These are phyloP conservation scores for Anseranas semipalmata DNA, from an alignment of 2,113 vertebrate genomes.

Conservation along the genomic window DNA sequence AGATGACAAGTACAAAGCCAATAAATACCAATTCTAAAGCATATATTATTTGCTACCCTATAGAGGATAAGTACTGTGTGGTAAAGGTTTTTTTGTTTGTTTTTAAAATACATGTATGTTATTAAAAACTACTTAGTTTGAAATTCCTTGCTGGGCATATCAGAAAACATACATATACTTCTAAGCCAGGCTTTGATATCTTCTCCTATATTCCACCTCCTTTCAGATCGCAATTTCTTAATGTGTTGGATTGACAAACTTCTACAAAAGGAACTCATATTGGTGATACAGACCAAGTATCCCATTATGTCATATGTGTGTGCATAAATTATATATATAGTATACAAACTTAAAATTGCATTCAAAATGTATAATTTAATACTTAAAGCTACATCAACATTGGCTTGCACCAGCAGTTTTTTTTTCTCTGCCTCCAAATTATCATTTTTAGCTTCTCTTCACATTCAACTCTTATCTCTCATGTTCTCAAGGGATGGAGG, in stretches of 20 bases:
- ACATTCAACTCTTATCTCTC: not conserved
- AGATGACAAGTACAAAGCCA: conserved; percentile 28
- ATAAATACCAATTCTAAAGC: conserved; percentile 65
- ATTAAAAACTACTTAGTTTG: not conserved
- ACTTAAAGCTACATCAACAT: not conserved
- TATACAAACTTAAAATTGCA: not conserved
- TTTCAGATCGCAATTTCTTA: conserved; percentile 34
- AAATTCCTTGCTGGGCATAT: not conserved
- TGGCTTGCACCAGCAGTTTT: not conserved
- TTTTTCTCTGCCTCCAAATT: not conserved
- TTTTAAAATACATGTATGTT: not conserved
- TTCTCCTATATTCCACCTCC: not conserved
- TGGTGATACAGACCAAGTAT: not conserved
- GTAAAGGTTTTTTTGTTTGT: not conserved
- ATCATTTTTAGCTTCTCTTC: not conserved
- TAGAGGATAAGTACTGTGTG: conserved; percentile 14
- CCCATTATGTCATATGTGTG: not conserved
- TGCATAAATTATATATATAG: not conserved
- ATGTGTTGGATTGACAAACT: not conserved
- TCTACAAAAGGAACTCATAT: conserved; percentile 12
- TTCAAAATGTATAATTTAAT: conserved; percentile 10
- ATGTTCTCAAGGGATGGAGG: not conserved
- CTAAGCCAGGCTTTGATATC: not conserved
- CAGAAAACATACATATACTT: not conserved
- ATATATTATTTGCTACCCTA: conserved; percentile 43